Evolutionary conservation across 2,113 vertebrate species (phyloP).

Genomic region (Turdus rufiventris): DNA sequence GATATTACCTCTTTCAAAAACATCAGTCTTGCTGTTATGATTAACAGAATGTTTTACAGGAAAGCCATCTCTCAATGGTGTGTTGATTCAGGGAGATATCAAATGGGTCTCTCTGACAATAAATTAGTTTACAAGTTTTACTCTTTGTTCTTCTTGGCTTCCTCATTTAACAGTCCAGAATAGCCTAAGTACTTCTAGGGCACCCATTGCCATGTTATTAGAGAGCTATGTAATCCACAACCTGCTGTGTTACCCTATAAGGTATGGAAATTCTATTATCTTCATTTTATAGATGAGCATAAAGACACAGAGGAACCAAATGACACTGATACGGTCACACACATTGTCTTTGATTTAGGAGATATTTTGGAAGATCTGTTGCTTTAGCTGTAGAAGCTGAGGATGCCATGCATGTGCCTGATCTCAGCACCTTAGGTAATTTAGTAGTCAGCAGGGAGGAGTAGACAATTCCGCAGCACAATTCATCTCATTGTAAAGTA

Average conservation of each 20-base stretch:
- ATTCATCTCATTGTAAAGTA: background rate
- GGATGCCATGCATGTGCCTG: background rate
- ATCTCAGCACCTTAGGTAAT: background rate
- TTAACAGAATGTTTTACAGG: background rate
- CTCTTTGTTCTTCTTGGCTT: background rate
- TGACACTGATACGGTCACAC: background rate
- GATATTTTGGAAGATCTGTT: constrained; percentile 6
- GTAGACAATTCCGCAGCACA: background rate
- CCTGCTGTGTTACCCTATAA: background rate
- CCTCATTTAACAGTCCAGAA: background rate
- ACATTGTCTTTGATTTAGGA: background rate
- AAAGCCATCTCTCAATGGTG: background rate
- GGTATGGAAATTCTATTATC: background rate
- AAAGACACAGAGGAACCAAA: background rate
- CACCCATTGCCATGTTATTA: background rate
- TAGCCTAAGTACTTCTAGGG: background rate
- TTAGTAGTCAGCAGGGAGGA: background rate
- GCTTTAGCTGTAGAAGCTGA: background rate
- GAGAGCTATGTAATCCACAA: background rate
- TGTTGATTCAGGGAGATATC: background rate
- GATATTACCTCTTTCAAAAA: background rate
- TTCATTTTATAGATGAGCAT: background rate
- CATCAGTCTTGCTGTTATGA: background rate
- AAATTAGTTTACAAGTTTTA: background rate
- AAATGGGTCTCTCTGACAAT: background rate